Percentiles rank a stretch among this genome's conserved stretches.
Conservation (phyloP, 1,140 invertebrate species). For the Brachionus manjavacas region DNA sequence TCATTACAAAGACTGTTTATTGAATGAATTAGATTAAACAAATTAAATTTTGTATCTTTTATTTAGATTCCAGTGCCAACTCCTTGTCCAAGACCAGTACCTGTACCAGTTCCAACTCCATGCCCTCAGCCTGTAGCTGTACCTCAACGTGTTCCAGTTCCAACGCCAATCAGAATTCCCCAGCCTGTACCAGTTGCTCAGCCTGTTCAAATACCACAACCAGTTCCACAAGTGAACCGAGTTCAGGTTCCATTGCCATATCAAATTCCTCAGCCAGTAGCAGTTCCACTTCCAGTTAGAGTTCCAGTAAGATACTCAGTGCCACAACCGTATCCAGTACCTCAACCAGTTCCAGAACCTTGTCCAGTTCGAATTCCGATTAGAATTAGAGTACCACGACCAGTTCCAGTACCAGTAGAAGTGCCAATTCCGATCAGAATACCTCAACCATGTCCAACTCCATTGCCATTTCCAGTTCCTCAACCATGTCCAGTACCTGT, state of each 20-base stretch:
- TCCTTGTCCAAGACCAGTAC: neutral
- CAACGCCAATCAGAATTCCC: neutral
- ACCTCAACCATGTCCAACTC: neutral
- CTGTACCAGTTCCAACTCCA: neutral
- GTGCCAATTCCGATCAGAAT: neutral
- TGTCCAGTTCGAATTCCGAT: neutral
- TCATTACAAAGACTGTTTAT: neutral
- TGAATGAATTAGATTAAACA: too few relatives aligned
- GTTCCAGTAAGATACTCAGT: neutral
- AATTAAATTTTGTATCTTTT: neutral
- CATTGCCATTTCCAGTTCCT: neutral
- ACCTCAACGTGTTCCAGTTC: neutral
- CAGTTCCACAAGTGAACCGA: neutral
- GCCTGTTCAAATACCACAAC: slow-evolving; percentile 1
- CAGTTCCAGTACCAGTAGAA: neutral
- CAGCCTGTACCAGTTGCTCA: neutral
- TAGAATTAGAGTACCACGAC: neutral
- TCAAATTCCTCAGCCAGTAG: neutral
- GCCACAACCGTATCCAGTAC: neutral
- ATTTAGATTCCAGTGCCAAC: neutral
- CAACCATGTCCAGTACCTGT: neutral
- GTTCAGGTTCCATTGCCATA: neutral
- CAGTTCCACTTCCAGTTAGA: neutral
- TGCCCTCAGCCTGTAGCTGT: neutral
- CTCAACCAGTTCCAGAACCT: neutral